A percentile compares a stretch with the other conserved stretches of the same genome.
Evolutionary conservation across 2,113 vertebrate species (phyloP).

Genomic region (Gambusia affinis): DNA sequence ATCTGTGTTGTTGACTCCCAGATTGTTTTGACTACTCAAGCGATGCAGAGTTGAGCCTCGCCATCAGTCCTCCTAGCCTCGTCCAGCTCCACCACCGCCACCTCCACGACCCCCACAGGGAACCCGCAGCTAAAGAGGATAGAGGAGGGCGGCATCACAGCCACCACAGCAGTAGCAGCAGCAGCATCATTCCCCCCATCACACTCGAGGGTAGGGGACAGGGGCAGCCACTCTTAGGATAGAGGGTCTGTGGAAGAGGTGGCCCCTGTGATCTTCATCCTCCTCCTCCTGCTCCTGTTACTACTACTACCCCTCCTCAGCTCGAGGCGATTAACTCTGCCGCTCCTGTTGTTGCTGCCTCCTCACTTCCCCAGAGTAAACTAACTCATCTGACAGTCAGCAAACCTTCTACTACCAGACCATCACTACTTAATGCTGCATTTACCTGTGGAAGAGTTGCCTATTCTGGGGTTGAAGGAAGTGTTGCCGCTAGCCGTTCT

Average conservation of each 20-base stretch:
- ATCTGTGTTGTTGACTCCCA: slow-evolving; percentile 97
- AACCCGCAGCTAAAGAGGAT: slow-evolving; percentile 88
- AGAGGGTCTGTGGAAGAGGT: slow-evolving; percentile 83
- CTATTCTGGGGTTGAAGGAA: slow-evolving; percentile 75
- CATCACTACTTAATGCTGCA: slow-evolving; percentile 62
- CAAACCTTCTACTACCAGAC: slow-evolving; percentile 37
- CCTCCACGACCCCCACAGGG: slow-evolving; percentile 81
- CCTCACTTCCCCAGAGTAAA: slow-evolving; percentile 69
- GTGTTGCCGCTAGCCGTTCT: slow-evolving; percentile 71
- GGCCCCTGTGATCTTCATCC: slow-evolving; percentile 63
- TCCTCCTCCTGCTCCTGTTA: slow-evolving; percentile 30
- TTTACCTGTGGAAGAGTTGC: slow-evolving; percentile 77
- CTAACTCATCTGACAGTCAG: slow-evolving; percentile 66
- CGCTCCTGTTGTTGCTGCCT: slow-evolving; percentile 55
- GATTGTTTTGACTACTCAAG: slow-evolving; percentile 99
- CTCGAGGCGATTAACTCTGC: slow-evolving; percentile 61
- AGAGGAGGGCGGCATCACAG: slow-evolving; percentile 89
- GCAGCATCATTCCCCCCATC: slow-evolving; percentile 89
- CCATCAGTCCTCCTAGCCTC: slow-evolving; percentile 89
- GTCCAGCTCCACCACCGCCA: slow-evolving; percentile 67
- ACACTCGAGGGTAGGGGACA: slow-evolving; percentile 98
- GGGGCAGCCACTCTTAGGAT: slow-evolving; percentile 84
- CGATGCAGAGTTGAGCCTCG: slow-evolving; percentile 92
- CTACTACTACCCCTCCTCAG: slow-evolving; percentile 62
- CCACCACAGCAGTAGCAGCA: slow-evolving; percentile 71